Evolutionary conservation across 2,797 vertebrate species (phyloP).

Genomic region (Danio tinwini): DNA sequence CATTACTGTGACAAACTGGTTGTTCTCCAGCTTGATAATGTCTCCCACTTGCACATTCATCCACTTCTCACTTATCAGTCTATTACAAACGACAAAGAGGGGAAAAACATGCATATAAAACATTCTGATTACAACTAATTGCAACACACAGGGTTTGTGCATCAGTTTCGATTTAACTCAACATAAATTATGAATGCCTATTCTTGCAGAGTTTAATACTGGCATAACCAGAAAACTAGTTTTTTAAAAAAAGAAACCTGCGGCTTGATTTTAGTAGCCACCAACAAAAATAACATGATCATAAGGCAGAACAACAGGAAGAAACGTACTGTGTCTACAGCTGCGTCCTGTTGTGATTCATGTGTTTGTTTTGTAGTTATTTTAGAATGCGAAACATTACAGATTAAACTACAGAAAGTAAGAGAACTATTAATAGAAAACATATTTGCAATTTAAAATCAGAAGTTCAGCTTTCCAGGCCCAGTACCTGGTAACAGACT

Average conservation of each 20-base stretch:
- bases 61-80: slow-evolving; percentile 89
- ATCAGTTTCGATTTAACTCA: neutral
- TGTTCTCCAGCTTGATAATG: slow-evolving; percentile 94
- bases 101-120: neutral
- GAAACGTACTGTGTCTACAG: neutral
- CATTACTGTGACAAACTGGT: slow-evolving; percentile 91
- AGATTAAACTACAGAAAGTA: neutral
- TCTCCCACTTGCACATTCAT: slow-evolving; percentile 95
- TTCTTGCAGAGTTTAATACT: neutral
- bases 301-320: slow-evolving; percentile 30
- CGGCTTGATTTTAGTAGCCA: neutral
- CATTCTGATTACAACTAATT: neutral
- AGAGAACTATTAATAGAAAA: neutral
- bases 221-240: neutral
- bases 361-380: neutral
- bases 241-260: neutral
- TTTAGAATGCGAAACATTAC: neutral
- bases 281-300: neutral
- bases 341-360: slow-evolving; percentile 26
- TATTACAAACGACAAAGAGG: slow-evolving; percentile 64
- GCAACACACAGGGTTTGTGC: neutral
- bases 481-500: too few relatives aligned
- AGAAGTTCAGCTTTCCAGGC: neutral
- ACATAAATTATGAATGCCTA: slow-evolving; percentile 3
- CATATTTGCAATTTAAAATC: neutral